These are phyloP conservation scores for Dysdera silvatica DNA, from an alignment of 1,140 invertebrate genomes.

Conservation along the genomic window DNA sequence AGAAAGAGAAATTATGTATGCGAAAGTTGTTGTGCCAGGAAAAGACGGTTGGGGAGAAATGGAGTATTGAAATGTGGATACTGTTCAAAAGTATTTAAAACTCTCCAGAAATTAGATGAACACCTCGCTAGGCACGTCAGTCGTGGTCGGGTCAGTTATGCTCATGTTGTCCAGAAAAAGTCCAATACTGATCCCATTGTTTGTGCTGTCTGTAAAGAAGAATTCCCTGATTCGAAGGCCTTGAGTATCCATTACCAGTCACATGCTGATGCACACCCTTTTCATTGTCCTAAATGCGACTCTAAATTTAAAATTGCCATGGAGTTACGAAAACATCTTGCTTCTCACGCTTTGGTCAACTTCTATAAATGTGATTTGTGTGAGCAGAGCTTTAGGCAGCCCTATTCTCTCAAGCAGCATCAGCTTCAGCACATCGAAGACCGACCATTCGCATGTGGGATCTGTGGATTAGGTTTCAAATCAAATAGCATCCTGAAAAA, in stretches of 20 bases:
- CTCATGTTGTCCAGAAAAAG: no score
- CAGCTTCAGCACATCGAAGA: background rate
- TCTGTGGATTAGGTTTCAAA: constrained; percentile 15
- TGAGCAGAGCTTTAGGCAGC: background rate
- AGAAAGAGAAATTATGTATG: background rate
- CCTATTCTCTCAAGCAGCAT: background rate
- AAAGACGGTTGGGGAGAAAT: constrained; percentile 20
- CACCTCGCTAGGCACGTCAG: no score
- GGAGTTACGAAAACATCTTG: background rate
- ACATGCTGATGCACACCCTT: background rate
- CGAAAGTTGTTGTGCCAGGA: constrained; percentile 7
- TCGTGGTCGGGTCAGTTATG: no score
- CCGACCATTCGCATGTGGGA: constrained; percentile 10
- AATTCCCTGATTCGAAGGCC: no score
- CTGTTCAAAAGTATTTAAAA: no score
- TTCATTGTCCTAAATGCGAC: background rate
- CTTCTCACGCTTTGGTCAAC: background rate
- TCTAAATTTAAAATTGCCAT: background rate
- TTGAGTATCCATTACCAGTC: background rate
- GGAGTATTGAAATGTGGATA: background rate
- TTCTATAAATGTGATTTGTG: background rate
- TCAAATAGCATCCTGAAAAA: background rate
- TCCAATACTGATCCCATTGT: no score
- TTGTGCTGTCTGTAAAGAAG: no score
- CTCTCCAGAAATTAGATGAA: no score